phyloP scores from a whole-genome alignment of 2,113 vertebrate genomes.

The Ictidomys tridecemlineatus region DNA sequence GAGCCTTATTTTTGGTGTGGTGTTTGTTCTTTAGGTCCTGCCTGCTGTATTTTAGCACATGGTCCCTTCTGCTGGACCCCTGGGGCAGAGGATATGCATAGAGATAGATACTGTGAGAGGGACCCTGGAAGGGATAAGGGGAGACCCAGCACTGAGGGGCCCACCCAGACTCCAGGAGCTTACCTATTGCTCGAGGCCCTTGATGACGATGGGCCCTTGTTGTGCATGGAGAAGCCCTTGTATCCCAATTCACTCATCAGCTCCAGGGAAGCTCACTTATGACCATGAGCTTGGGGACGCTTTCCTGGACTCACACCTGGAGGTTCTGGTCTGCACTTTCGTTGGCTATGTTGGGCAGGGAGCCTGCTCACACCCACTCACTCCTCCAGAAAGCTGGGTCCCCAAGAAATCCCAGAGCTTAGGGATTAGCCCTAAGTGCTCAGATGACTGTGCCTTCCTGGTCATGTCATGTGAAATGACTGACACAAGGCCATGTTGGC shows the following conservation, averaged over 20 bases:
- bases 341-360: background rate
- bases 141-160: accelerated
- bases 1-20: background rate
- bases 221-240: background rate
- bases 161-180: background rate
- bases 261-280: background rate
- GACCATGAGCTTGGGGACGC: background rate
- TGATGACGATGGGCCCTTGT: background rate
- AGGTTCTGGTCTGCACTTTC: background rate
- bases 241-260: too few relatives aligned
- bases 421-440: too few relatives aligned
- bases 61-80: background rate
- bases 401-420: background rate
- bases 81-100: background rate
- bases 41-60: background rate
- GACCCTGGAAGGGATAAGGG: background rate
- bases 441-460: background rate
- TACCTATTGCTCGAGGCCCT: background rate
- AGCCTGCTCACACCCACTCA: background rate
- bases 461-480: background rate
- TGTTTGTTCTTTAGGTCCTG: background rate
- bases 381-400: background rate
- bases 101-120: background rate
- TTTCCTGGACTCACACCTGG: background rate
- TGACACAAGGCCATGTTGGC: background rate